Conservation (phyloP, 2,113 vertebrate genomes). For the Beaufortia kweichowensis region DNA sequence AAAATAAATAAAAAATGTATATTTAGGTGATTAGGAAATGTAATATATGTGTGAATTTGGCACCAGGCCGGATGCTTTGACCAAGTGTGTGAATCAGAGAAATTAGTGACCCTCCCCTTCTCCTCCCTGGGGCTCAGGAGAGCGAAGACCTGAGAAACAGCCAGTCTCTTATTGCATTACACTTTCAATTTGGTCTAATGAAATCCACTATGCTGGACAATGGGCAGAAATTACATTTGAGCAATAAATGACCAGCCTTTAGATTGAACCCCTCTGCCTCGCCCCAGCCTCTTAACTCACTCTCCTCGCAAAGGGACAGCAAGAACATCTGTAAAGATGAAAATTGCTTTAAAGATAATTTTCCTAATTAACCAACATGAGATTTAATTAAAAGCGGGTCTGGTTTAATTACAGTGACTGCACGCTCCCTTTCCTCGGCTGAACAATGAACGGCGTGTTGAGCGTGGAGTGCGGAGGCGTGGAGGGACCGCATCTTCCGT, state of each 20-base stretch:
- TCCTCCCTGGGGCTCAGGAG: conserved; percentile 26
- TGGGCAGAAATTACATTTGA: conserved; percentile 65
- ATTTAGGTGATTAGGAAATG: conserved; percentile 2
- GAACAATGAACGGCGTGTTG: conserved; percentile 40
- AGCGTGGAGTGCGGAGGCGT: conserved; percentile 22
- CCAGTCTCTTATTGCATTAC: conserved; percentile 60
- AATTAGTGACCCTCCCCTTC: conserved; percentile 38
- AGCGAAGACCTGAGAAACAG: conserved; percentile 55
- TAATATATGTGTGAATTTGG: conserved; percentile 27
- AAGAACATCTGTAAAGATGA: conserved; percentile 67
- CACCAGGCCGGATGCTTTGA: conserved; percentile 23
- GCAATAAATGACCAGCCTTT: conserved; percentile 57
- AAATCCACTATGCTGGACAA: conserved; percentile 66
- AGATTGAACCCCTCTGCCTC: conserved; percentile 21
- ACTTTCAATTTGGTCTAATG: conserved; percentile 61
- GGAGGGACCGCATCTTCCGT: conserved; percentile 48
- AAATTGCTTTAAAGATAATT: conserved; percentile 69
- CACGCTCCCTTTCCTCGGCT: conserved; percentile 37
- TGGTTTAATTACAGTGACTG: conserved; percentile 67
- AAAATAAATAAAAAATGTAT: neutral
- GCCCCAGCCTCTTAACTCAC: conserved; percentile 6
- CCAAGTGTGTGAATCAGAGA: conserved; percentile 46
- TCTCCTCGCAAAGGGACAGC: conserved; percentile 44
- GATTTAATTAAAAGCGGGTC: conserved; percentile 71
- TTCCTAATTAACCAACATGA: conserved; percentile 73